Base-by-base conservation (phyloP, 92 coral and sea anemone species). In the Porites lobata region DNA sequence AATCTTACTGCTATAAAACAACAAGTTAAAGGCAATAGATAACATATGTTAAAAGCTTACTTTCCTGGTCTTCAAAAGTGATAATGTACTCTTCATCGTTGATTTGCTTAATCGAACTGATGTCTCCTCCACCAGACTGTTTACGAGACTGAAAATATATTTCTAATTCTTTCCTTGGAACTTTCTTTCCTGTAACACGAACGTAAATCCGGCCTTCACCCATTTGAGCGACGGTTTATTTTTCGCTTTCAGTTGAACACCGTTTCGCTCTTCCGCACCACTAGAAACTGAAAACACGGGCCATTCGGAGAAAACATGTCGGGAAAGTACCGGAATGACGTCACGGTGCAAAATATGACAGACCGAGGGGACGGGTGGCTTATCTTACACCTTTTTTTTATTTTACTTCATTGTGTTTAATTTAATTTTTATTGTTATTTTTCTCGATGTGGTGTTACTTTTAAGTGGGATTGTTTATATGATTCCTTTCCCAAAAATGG, bases 111-210 rank as follows among this genome's bases (percentile, higher is more conserved):
- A 72, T 26, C 18, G 53, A 73, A 24, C 72, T 24, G 50, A 85
- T 72, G 77, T 79, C 87, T 24, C 90, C 93, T 11, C 93, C 93
- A 58, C 93, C 93, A 61, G 93, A 86, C 38, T 88, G 90, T 76
- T 65, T 75, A 54, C 26, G 71, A 32, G 84, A 78, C 50, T 90
- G 90, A 51, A 90, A 90, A 76, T 79, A 86, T 29, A 72, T 62
- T 75, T 75, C 72, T 65, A 90, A 72, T 50, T 87, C 80, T 19
- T 69, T 50, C 72, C 47, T 83, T 22, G 87, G 13, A 43, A 72
- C 12, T 50, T 57, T 8, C 29, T 74, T 62, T 24, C 76, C 85
- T 76, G 56, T 17, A 69, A 59, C 77, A 52, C 85, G 85, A 81
- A 81, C 76, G 17, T 54, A 52, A 69, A 81, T 69, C 56, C 67